Evolutionary conservation across 2,888 invertebrate species (phyloP), one percentile per base, ranked within the genome.

Genomic region (Platycheirus albimanus): DNA sequence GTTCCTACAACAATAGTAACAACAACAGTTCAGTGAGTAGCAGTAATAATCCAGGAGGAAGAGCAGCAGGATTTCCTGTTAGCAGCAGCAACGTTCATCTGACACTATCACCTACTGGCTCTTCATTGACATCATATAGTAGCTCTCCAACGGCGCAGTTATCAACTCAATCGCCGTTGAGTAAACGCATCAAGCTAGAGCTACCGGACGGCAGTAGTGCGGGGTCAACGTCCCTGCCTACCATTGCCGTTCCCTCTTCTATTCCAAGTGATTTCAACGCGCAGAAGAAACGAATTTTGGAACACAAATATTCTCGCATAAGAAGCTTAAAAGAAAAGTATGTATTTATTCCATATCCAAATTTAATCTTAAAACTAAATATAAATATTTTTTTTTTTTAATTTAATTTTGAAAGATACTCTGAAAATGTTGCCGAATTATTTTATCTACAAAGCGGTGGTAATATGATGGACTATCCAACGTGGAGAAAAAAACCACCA

Each of bases 371-470:
- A 24, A 24, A 24, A 24, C 11, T 43, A n/a, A n/a, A 3, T 24
- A 15, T 10, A 15, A 52, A 41, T 8, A 17, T 38, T 30, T 67
- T 49, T n/a, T 17, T 11, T 2, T 41, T 38, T 33, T 47, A 11
- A 11, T 49, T 69, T 47, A 7, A n/a, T n/a, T 15, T 11, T 3
- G 13, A 63, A 88, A 93, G 94, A 89, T 95, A 95, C 91, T 94
- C 94, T 86, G 96, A 96, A 89, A 94, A 95, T 91, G 93, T 95
- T 87, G 94, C 95, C 87, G 97, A 98, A 92, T 92, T 96, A 88
- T 98, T 95, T 92, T 97, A 96, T 91, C 93, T 98, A 87, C 96
- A 96, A 91, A 94, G 94, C 87, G 95, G 95, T 86, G 96, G 96
- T 85, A 96, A 96, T 91, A 94, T 97, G 92, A 94, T 97, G 94